Evolutionary conservation across 2,888 invertebrate genomes (phyloP).

Genomic region (Deladenus siricidicola): DNA sequence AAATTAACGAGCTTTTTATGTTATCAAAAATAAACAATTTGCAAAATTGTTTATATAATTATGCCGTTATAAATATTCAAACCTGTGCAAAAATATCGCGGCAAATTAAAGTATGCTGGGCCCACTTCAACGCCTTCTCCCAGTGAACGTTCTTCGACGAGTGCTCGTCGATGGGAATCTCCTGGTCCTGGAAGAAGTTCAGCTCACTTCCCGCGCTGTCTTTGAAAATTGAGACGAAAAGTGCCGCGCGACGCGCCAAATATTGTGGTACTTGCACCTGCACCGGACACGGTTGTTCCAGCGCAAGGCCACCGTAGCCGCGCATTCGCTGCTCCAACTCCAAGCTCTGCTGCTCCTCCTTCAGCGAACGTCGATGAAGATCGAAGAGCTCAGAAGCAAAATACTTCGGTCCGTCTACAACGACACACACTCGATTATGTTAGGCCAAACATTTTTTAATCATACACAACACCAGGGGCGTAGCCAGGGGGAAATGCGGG

Average conservation of each 20-base stretch:
- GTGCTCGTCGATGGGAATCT: slow-evolving; percentile 20
- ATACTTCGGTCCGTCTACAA: slow-evolving; percentile 24
- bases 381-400: slow-evolving; percentile 18
- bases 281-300: neutral
- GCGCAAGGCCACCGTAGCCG: neutral
- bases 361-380: slow-evolving; percentile 16
- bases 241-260: slow-evolving; percentile 33
- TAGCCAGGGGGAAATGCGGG: no score
- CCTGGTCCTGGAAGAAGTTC: slow-evolving; percentile 2
- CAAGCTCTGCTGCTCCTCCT: neutral
- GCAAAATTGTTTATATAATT: no score
- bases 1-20: no score
- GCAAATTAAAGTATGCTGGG: slow-evolving; percentile 44
- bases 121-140: slow-evolving; percentile 46
- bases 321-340: neutral
- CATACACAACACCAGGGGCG: no score
- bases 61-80: no score
- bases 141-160: slow-evolving; percentile 35
- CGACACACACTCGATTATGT: no score
- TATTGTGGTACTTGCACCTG: slow-evolving; percentile 40
- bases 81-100: slow-evolving; percentile 43
- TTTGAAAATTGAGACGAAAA: slow-evolving; percentile 28
- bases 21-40: no score
- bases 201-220: slow-evolving; percentile 9
- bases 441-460: no score